phyloP scores from a whole-genome alignment of 64 coral and sea anemone genomes.

The Hydrozoanthus tunicans region DNA sequence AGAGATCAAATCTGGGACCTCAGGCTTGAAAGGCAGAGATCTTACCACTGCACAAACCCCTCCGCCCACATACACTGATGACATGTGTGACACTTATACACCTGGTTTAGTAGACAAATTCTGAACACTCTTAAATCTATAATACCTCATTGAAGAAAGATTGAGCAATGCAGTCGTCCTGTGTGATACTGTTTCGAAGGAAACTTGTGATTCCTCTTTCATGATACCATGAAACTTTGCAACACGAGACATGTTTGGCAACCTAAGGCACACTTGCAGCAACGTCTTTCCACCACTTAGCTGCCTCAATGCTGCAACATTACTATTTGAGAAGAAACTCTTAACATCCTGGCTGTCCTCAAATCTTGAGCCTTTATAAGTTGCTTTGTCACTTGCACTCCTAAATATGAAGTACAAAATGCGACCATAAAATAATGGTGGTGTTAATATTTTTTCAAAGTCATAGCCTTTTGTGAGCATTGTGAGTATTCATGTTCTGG shows the following conservation, averaged over 20 bases:
- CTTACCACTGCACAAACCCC: no score
- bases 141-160: conserved; percentile 55
- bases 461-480: no score
- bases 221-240: conserved; percentile 56
- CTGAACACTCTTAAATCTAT: no score
- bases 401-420: neutral
- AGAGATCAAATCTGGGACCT: no score
- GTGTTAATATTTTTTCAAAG: no score
- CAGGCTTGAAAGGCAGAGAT: no score
- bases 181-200: conserved; percentile 35
- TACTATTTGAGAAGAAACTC: conserved; percentile 79
- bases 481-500: no score
- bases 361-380: neutral
- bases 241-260: conserved; percentile 75
- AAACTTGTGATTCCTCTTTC: conserved; percentile 19
- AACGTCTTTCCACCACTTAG: conserved; percentile 69
- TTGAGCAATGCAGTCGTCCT: conserved; percentile 5
- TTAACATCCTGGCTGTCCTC: conserved; percentile 69
- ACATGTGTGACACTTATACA: no score
- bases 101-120: no score
- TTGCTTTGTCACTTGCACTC: neutral
- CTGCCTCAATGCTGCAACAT: conserved; percentile 75
- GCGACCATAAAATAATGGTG: no score
- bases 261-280: conserved; percentile 68
- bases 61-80: no score